Base-by-base conservation (phyloP, 1,140 invertebrate genomes). In the Hyphantria cunea region DNA sequence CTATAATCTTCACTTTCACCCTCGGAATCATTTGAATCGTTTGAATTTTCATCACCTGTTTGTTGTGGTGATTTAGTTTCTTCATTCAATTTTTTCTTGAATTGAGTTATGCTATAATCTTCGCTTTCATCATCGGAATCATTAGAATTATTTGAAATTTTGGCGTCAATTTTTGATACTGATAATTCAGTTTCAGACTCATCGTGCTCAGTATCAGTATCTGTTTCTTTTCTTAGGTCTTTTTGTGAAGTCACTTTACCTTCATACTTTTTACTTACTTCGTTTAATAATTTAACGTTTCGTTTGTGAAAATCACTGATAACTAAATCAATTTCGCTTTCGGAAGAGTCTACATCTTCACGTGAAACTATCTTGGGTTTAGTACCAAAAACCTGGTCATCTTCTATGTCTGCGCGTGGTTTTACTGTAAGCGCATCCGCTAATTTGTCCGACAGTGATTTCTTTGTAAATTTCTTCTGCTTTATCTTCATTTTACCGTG, bases 181-280 rank as follows among this genome's bases (percentile, higher is more conserved):
- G 17, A 1, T 25, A 25, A 25, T 25, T 25, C 17, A 25, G 5
- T 25, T 25, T 25, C 31, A 15, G 8, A 13, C 15, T 50, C 50
- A 12, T 54, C 56, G 11, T 55, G 56, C 4, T 15, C 50, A 42
- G 68, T 62, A 25, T 77, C 78, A 25, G 61, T 53, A 37, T 66
- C 71, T 32, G 72, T 75, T 45, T 80, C 68, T 50, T 74, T 65
- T n/a, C n/a, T n/a, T 0, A 92, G 66, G 31, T 88, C 77, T 52
- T 89, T 85, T n/a, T 79, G 69, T 3, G 93, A 93, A 15, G 92
- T 84, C 48, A 95, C 94, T 90, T 93, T 93, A 0, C 95, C 96
- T 47, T 93, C 92, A 84, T 97, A 97, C 59, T 94, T 94, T 62
- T 93, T 91, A 84, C 95, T 95, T 25, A 93, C 74, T 66, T 96